Evolutionary conservation across 2,797 vertebrate species (phyloP), one percentile per base, ranked within the genome.

Genomic region (Takifugu rubripes): DNA sequence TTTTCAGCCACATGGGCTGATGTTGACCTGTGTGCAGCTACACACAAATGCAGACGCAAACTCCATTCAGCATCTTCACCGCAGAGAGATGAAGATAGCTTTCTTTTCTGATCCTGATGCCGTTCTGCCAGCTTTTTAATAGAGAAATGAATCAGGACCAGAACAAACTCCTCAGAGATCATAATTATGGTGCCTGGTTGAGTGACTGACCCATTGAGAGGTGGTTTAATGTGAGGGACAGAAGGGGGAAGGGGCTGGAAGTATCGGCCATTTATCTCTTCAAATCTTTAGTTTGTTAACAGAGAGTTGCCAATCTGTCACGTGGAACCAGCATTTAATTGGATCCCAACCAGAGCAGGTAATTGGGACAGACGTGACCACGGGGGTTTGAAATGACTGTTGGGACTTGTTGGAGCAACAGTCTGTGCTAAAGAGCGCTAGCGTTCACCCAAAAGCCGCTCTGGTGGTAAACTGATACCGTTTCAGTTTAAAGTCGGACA

Each of bases 241-340:
- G 54, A 64, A 68, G 63, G 67, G 51, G 51, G 31, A 56, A 27
- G 61, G 59, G 61, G 63, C 62, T 60, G 54, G 54, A 64, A 21
- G 26, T 56, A 65, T 68, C 61, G 45, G 42, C 64, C 59, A 11
- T 70, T 76, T 75, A 72, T 84, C 78, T 72, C 68, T 61, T 66
- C 59, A 65, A 61, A 61, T 84, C 69, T 74, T 75, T 70, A 66
- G 55, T 84, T 68, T 79, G 54, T 81, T 74, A 78, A 5, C 61
- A 55, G 72, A 64, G 64, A 60, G 59, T 70, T 49, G 54, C 50
- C 74, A 51, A 44, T 56, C 71, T 67, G 76, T 79, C 79, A 79
- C 52, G 72, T 66, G 72, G 72, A 84, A 61, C 85, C 81, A 62
- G 84, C 89, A 86, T 83, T 84, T 87, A 84, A 89, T 90, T 87